Evolutionary conservation across 2,888 invertebrate genomes (phyloP).

Genomic region (Periphyllus acericola): DNA sequence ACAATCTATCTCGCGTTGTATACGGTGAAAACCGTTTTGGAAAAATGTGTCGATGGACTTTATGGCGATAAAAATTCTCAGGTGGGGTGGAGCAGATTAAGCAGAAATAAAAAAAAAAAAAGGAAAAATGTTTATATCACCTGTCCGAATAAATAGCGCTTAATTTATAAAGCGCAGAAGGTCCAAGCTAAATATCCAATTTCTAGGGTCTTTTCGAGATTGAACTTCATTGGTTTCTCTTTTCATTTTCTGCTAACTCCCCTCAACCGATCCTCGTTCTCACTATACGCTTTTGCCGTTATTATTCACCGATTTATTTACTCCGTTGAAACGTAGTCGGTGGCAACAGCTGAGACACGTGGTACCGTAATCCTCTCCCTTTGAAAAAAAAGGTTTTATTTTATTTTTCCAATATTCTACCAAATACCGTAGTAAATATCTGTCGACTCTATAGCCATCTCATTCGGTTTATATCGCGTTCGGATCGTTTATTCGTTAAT

Average conservation of each 20-base stretch:
- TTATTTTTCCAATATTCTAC: constrained; percentile 10
- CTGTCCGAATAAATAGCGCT: constrained; percentile 51
- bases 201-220: constrained; percentile 46
- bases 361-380: neutral
- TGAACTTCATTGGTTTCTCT: constrained; percentile 41
- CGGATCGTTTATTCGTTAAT: neutral
- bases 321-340: neutral
- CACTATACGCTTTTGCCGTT: neutral
- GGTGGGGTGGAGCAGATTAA: constrained; percentile 3
- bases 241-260: neutral
- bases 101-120: constrained; percentile 19
- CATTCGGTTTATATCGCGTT: neutral
- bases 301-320: constrained; percentile 55
- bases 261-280: too few species aligned
- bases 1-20: neutral
- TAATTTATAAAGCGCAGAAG: constrained; percentile 51
- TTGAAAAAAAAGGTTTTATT: neutral
- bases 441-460: neutral
- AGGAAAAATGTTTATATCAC: constrained; percentile 40
- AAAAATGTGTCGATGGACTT: neutral
- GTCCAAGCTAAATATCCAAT: constrained; percentile 47
- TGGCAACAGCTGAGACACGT: constrained; percentile 46
- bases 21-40: neutral
- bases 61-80: neutral
- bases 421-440: neutral